A percentile compares a stretch with the other conserved stretches of the same genome.
These are phyloP conservation scores for Gymnoscopelus braueri DNA, from an alignment of 2,797 vertebrate species.

Conservation along the genomic window DNA sequence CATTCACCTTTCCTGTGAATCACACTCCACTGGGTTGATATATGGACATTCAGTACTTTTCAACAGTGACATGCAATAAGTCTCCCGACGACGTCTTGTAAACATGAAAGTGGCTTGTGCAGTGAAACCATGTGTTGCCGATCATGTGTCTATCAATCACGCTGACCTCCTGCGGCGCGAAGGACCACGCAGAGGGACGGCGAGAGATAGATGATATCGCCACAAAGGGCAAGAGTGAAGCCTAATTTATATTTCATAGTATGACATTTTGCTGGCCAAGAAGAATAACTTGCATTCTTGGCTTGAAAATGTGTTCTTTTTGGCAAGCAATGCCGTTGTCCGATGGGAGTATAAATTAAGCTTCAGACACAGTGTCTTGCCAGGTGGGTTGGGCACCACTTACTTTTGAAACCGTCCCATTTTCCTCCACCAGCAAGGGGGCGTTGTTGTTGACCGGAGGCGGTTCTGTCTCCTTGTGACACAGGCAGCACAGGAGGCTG, in stretches of 20 bases:
- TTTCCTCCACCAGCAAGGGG: constrained; percentile 87
- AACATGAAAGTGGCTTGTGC: constrained; percentile 63
- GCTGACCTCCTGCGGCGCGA: constrained; percentile 41
- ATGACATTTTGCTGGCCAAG: too few species aligned
- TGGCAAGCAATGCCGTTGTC: too few species aligned
- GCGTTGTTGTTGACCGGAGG: constrained; percentile 80
- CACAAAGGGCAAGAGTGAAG: not conserved
- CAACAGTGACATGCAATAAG: constrained; percentile 29
- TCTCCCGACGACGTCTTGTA: constrained; percentile 39
- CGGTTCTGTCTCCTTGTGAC: constrained; percentile 81
- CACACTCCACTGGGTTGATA: constrained; percentile 37
- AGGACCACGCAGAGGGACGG: constrained; percentile 2
- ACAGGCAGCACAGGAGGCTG: constrained; percentile 86
- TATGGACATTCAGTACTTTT: constrained; percentile 51
- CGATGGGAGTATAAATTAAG: too few species aligned
- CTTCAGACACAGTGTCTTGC: too few species aligned
- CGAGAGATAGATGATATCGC: constrained; percentile 24
- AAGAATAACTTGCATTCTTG: too few species aligned
- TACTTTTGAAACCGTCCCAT: constrained; percentile 89
- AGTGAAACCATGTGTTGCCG: constrained; percentile 54
- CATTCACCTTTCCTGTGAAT: constrained; percentile 15
- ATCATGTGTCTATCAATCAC: constrained; percentile 49
- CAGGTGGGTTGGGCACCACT: constrained; percentile 24
- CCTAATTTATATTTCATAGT: too few species aligned
- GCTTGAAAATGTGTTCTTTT: too few species aligned